Evolutionary conservation across 2,888 invertebrate genomes (phyloP).

Genomic region (Galerucella pusilla): DNA sequence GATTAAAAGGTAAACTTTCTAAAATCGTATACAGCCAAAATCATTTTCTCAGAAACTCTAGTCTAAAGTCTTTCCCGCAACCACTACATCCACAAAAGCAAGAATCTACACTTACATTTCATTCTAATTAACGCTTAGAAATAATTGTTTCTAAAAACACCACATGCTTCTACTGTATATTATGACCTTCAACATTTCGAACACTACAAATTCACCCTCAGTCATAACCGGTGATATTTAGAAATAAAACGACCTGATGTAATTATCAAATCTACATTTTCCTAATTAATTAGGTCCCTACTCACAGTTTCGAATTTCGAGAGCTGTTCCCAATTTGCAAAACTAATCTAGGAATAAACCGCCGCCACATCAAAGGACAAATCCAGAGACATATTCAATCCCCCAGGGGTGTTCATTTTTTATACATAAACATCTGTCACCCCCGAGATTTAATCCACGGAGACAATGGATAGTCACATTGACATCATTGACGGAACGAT

Average conservation of each 20-base stretch:
- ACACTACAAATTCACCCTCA: background rate
- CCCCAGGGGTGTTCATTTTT: slow-evolving; percentile 55
- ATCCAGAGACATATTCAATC: slow-evolving; percentile 28
- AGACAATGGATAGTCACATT: slow-evolving; percentile 34
- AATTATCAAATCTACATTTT: slow-evolving; percentile 28
- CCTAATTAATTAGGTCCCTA: slow-evolving; percentile 22
- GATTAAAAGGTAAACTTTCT: too few species aligned
- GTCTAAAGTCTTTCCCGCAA: too few species aligned
- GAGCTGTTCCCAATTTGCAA: slow-evolving; percentile 40
- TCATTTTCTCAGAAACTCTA: too few species aligned
- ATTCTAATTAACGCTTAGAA: too few species aligned
- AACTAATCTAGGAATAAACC: slow-evolving; percentile 52
- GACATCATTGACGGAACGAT: slow-evolving; percentile 10
- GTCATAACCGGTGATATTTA: background rate
- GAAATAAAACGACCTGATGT: background rate
- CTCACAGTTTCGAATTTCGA: slow-evolving; percentile 20
- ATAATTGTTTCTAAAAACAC: too few species aligned
- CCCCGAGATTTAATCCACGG: slow-evolving; percentile 48
- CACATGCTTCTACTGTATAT: too few species aligned
- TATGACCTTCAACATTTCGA: background rate
- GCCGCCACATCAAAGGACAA: slow-evolving; percentile 39
- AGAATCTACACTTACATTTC: too few species aligned
- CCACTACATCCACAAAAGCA: too few species aligned
- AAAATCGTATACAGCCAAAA: too few species aligned
- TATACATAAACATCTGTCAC: slow-evolving; percentile 61